phyloP scores from a whole-genome alignment of 2,113 vertebrate species.

The Syngnathus typhle region DNA sequence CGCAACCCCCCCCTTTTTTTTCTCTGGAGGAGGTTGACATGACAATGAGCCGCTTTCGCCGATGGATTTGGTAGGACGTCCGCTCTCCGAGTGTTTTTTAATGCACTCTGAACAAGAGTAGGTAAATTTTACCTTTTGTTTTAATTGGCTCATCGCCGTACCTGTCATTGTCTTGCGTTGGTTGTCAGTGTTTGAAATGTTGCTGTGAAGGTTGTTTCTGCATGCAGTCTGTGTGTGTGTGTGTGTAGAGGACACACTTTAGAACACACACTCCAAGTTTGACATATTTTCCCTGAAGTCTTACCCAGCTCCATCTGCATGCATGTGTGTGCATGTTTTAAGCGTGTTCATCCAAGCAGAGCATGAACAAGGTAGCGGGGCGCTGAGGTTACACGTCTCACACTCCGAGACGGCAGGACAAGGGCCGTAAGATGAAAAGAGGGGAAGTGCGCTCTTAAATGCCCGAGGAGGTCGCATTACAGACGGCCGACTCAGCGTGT shows the following conservation, averaged over 20 bases:
- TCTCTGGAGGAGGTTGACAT: constrained; percentile 74
- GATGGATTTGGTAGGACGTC: constrained; percentile 99
- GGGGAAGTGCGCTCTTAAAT: constrained; percentile 59
- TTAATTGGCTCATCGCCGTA: constrained; percentile 38
- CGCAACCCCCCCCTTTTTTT: constrained; percentile 4
- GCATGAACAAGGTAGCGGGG: constrained; percentile 35
- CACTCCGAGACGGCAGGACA: constrained; percentile 30
- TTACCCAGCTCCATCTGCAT: constrained; percentile 2
- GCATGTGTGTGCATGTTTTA: constrained; percentile 4
- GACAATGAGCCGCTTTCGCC: constrained; percentile 84
- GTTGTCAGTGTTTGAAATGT: constrained; percentile 30
- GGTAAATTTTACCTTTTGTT: constrained; percentile 83
- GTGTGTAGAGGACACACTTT: constrained; percentile 8
- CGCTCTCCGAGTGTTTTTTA: constrained; percentile 92
- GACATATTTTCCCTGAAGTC: background rate
- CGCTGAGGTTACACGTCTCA: constrained; percentile 40
- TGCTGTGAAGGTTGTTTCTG: constrained; percentile 67
- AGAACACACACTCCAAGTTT: background rate
- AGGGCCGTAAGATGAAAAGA: constrained; percentile 41
- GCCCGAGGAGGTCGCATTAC: constrained; percentile 69
- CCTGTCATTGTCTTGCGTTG: constrained; percentile 60
- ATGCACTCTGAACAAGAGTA: constrained; percentile 99
- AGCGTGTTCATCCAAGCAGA: constrained; percentile 33
- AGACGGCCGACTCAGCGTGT: constrained; percentile 68
- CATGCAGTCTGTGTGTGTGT: constrained; percentile 52